phyloP scores from a whole-genome alignment of 2,888 invertebrate species.

The Plagodis pulveraria region DNA sequence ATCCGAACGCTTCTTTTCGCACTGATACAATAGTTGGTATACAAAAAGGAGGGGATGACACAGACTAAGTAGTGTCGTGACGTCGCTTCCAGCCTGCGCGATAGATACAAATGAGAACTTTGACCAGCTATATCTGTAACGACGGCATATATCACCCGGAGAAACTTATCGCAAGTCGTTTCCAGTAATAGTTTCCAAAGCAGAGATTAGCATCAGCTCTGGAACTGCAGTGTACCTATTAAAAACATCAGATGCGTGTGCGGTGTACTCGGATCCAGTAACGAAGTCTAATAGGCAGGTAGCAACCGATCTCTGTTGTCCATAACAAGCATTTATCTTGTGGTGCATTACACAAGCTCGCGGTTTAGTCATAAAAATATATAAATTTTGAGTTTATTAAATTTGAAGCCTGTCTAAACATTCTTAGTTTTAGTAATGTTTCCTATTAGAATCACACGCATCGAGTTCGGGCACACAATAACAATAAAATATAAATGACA shows the following conservation, averaged over 20 bases:
- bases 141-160: conserved; percentile 10
- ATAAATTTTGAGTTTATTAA: no score
- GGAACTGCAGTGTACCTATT: conserved; percentile 5
- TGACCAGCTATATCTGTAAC: conserved; percentile 39
- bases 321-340: conserved; percentile 29
- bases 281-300: conserved; percentile 26
- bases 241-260: conserved; percentile 15
- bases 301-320: conserved; percentile 34
- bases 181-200: conserved; percentile 9
- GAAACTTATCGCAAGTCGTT: conserved; percentile 20
- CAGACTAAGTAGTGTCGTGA: conserved; percentile 8
- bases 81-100: conserved; percentile 35
- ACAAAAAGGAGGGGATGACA: conserved; percentile 17
- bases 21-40: conserved; percentile 6
- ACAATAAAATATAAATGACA: no score
- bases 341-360: conserved; percentile 14
- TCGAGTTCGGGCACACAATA: no score
- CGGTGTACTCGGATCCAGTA: conserved; percentile 20
- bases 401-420: no score
- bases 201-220: conserved; percentile 17
- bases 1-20: conserved; percentile 26
- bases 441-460: no score
- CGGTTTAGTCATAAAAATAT: no score
- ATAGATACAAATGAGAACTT: conserved; percentile 48
- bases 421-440: no score